Evolutionary conservation across 2,113 vertebrate genomes (phyloP), one percentile per base, ranked within the genome.

Genomic region (Synchiropus splendidus): DNA sequence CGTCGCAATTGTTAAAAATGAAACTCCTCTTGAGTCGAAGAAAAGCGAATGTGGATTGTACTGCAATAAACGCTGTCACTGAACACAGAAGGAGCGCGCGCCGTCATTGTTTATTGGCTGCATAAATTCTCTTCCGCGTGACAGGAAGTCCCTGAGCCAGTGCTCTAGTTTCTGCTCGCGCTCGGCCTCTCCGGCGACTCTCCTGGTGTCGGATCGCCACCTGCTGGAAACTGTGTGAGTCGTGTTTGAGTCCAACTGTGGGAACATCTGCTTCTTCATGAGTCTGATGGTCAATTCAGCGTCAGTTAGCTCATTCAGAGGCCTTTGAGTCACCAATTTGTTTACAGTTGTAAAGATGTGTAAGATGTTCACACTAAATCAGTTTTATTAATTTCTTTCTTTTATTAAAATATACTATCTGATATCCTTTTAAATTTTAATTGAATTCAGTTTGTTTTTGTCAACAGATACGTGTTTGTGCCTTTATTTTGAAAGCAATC

Each of bases 191-290:
- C 8, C 21, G 4, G 12, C 32, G 8, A 31, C 14, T 31, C 43
- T 48, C 11, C 34, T 53, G 45, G 30, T 51, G 16, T 30, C 32
- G 69, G 42, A 67, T 36, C 58, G 78, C 72, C 80, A 55, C 61
- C 80, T 77, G 49, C 61, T 82, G 80, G 42, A 10, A 35, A 31
- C 6, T 27, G 30, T 33, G 18, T 34, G 13, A 2, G 21, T 27
- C 36, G 1, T 41, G 16, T 37, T 35, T 42, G 13, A 12, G 36
- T 35, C 17, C 27, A 42, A 10, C 30, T 18, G 14, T 27, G 21
- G 57, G 64, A 52, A 43, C 32, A 48, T 64, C 51, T 50, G 52
- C 16, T 14, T 63, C 13, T 57, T 62, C 56, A 60, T 59, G 48
- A 54, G 43, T 42, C 34, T 21, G 12, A 35, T 43, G 38, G 36